phyloP scores from a whole-genome alignment of 2,888 invertebrate species.

The Volucella zonaria region DNA sequence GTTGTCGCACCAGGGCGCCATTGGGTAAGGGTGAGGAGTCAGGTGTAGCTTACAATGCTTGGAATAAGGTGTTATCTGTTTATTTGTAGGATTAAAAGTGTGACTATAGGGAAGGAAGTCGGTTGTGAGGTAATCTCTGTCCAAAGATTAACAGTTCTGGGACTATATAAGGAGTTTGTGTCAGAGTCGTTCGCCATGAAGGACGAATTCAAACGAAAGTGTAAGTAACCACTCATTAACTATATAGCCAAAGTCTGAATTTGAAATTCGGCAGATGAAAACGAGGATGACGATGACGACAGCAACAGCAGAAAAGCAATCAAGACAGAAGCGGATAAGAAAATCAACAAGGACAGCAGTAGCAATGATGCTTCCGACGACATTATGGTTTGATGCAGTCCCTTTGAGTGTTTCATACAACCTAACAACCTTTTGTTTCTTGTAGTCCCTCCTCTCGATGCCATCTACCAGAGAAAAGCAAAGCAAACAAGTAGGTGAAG shows the following conservation, averaged over 20 bases:
- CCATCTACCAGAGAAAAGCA: slow-evolving; percentile 97
- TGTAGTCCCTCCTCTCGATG: slow-evolving; percentile 80
- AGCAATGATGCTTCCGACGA: slow-evolving; percentile 85
- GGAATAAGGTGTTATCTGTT: slow-evolving; percentile 67
- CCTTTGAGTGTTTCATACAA: slow-evolving; percentile 8
- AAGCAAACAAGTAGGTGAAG: slow-evolving; percentile 96
- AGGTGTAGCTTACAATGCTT: not conserved
- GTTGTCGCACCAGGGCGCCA: slow-evolving; percentile 86
- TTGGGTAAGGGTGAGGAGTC: slow-evolving; percentile 47
- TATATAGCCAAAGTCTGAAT: not conserved
- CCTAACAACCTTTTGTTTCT: slow-evolving; percentile 26
- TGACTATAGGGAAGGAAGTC: slow-evolving; percentile 80
- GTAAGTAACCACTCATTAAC: slow-evolving; percentile 78
- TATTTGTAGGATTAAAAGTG: slow-evolving; percentile 79
- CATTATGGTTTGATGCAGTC: slow-evolving; percentile 84
- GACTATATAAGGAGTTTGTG: slow-evolving; percentile 80
- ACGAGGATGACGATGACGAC: slow-evolving; percentile 77
- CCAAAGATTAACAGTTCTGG: slow-evolving; percentile 78
- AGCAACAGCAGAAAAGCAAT: slow-evolving; percentile 76
- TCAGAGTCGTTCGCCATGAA: slow-evolving; percentile 82
- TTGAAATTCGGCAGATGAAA: slow-evolving; percentile 79
- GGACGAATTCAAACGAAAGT: slow-evolving; percentile 83
- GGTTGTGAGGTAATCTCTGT: slow-evolving; percentile 82
- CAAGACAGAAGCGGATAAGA: slow-evolving; percentile 76
- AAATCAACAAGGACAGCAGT: slow-evolving; percentile 77